Evolutionary conservation across 2,888 invertebrate species (phyloP).

Genomic region (Euplagia quadripunctaria): DNA sequence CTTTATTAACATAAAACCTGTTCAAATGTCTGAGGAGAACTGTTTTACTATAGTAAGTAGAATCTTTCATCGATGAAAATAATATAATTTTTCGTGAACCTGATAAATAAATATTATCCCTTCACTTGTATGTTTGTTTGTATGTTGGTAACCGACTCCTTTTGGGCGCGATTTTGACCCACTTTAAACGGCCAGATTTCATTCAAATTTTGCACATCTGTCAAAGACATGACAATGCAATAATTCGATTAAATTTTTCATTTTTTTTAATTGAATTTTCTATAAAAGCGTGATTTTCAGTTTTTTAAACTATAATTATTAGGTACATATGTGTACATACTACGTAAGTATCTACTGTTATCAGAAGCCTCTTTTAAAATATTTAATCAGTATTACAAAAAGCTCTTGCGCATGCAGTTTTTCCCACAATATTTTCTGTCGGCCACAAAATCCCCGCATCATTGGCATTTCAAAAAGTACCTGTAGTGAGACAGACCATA

Average conservation of each 20-base stretch:
- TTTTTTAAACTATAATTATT: background rate
- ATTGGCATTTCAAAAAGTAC: background rate
- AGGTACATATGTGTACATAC: background rate
- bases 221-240: no score
- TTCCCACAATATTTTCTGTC: background rate
- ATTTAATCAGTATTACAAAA: background rate
- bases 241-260: no score
- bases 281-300: no score
- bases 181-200: no score
- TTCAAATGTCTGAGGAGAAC: background rate
- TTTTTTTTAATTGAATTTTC: no score
- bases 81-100: no score
- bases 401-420: background rate
- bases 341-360: background rate
- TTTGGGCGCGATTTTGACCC: no score
- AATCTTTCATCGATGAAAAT: no score
- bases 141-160: no score
- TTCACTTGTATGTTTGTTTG: no score
- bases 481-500: background rate
- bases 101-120: no score
- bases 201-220: no score
- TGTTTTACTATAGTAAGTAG: background rate
- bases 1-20: background rate
- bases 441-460: background rate
- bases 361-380: background rate